Evolutionary conservation across 2,113 vertebrate genomes (phyloP), one percentile per base, ranked within the genome.

Genomic region (Sinocyclocheilus anshuiensis): DNA sequence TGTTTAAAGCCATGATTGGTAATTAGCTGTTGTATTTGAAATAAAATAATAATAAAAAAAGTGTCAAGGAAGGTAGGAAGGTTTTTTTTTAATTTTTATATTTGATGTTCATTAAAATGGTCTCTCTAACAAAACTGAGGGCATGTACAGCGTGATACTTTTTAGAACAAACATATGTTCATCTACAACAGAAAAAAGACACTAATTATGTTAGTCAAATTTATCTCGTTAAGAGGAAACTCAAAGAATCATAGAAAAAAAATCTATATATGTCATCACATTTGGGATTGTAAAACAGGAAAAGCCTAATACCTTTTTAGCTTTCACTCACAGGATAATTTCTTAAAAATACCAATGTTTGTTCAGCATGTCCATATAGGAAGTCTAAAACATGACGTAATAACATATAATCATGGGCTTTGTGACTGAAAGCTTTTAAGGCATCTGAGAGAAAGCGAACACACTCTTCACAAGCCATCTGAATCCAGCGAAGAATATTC

Each of bases 401-500:
- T 82, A 48, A 75, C 76, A 61, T 87, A 77, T 89, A 89, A 89
- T 85, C 57, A 83, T 53, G 39, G 88, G 86, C 65, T 89, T 87
- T 76, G 79, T 69, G 67, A 80, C 33, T 39, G 63, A 87, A 45
- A 77, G 48, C 79, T 86, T 86, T 87, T 89, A 83, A 86, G 45
- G 42, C 69, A 65, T 84, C 42, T 77, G 72, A 83, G 86, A 89
- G 79, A 87, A 15, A 69, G 63, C 72, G 67, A 55, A 86, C 53
- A 86, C 87, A 89, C 85, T 86, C 39, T 65, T 77, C 48, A 69
- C 39, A 61, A 61, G 29, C 86, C 81, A 36, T 67, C 77, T 78
- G 55, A 20, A 90, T 91, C 87, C 87, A 76, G 50, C 26, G 5
- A 57, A 59, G 84, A 90, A 92, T 91, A 90, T 92, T 87, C 89